Evolutionary conservation across 1,140 invertebrate genomes (phyloP), one percentile per base, ranked within the genome.

Genomic region (Lordiphosa mommai): DNA sequence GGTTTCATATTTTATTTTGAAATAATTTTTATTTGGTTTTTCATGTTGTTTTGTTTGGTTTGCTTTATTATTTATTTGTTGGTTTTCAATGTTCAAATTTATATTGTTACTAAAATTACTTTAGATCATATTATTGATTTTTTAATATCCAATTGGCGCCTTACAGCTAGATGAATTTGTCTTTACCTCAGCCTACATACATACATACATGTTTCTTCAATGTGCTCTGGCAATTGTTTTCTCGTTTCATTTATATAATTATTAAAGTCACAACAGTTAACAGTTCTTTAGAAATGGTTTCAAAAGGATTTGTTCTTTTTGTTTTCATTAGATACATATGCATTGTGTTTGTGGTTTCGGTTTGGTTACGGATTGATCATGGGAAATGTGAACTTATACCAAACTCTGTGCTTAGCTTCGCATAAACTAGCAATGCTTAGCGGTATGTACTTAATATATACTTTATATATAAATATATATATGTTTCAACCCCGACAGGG

Each of bases 251-350:
- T 37, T 44, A 17, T 50, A 63, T 61, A 36, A 60, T 60, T 58
- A 56, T 58, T 70, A 52, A 76, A 72, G 51, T 77, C 68, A 72
- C 71, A 77, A 77, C 72, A 77, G 72, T 77, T 70, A 77, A 77
- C 76, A 76, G 61, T 84, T 84, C 72, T 72, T 55, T 69, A 72
- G 71, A 80, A 82, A 61, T 71, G 41, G 40, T 73, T 70, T 72
- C 38, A 57, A 52, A 64, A 76, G 61, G 32, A 61, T 64, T 72
- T 61, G 30, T 47, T 47, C 27, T 14, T 46, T 43, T 55, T 61
- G 23, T 44, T 34, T 51, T 50, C 46, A 23, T 38, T 40, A 33
- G n/a, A 47, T 32, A 47, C 30, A 47, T 47, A 32, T 33, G 29
- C 29, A 27, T 36, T 55, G n/a, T 56, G 6, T 10, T 46, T 27